A percentile compares a stretch with the other conserved stretches of the same genome.
phyloP scores from a whole-genome alignment of 1,140 invertebrate species.

The Caerostris darwini region DNA sequence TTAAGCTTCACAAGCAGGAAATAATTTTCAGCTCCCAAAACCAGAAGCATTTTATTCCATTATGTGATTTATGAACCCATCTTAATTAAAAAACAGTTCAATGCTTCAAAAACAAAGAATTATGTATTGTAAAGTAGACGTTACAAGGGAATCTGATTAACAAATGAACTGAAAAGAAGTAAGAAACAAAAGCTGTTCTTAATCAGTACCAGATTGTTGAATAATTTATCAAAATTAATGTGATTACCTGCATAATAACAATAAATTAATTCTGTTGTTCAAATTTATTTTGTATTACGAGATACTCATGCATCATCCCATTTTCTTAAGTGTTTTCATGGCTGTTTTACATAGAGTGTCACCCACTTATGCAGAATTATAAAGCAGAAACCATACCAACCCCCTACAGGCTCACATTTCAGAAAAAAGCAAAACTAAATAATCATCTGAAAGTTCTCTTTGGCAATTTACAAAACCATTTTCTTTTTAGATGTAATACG shows the following conservation, averaged over 20 bases:
- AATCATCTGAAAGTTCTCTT: background rate
- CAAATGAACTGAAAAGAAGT: background rate
- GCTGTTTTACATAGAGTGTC: constrained; percentile 10
- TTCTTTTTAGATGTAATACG: background rate
- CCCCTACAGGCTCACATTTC: background rate
- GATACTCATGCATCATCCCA: background rate
- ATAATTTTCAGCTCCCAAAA: too few species aligned
- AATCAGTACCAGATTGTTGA: background rate
- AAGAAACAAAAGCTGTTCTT: background rate
- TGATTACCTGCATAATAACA: background rate
- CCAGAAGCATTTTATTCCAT: too few species aligned
- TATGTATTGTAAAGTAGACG: background rate
- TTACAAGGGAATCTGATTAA: background rate
- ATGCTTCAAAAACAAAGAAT: background rate
- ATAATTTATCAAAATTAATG: constrained; percentile 17
- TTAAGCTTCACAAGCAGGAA: too few species aligned
- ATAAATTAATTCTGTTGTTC: background rate
- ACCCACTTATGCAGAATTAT: background rate
- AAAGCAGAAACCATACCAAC: background rate
- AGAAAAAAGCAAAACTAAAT: background rate
- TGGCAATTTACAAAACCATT: background rate
- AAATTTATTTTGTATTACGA: background rate
- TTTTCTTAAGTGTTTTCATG: background rate
- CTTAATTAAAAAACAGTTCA: background rate
- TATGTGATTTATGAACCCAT: too few species aligned